Percentiles rank a stretch among this genome's conserved stretches.
phyloP scores from a whole-genome alignment of 2,797 vertebrate species.

The Dendrocincla tyrannina region DNA sequence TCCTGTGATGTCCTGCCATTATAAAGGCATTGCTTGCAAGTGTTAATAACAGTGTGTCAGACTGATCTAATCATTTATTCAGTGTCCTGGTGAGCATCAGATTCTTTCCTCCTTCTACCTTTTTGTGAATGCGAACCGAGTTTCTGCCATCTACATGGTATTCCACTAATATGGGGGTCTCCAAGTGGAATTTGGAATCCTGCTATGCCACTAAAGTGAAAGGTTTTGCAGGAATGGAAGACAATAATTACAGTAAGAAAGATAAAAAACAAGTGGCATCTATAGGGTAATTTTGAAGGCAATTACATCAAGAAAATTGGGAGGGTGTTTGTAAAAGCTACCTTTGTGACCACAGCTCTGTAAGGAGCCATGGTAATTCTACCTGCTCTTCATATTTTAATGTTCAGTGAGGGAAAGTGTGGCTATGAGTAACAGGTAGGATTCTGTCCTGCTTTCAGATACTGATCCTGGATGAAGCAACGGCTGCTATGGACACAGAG shows the following conservation, averaged over 20 bases:
- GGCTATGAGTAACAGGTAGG: background rate
- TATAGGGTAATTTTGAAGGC: background rate
- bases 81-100: background rate
- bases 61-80: background rate
- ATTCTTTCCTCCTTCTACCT: background rate
- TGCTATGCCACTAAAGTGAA: background rate
- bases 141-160: background rate
- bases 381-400: background rate
- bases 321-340: background rate
- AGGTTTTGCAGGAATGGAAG: background rate
- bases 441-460: constrained; percentile 75
- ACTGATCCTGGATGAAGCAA: constrained; percentile 92
- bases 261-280: background rate
- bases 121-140: background rate
- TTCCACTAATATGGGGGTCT: background rate
- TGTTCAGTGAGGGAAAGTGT: background rate
- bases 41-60: background rate
- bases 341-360: background rate
- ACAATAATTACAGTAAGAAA: background rate
- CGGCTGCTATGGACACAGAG: constrained; percentile 91
- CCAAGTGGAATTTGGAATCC: background rate
- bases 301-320: background rate
- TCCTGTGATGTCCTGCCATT: background rate
- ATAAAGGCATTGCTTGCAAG: background rate
- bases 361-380: background rate